A percentile compares a stretch with the other conserved stretches of the same genome.
phyloP scores from a whole-genome alignment of 2,113 vertebrate genomes.

The Canis aureus region DNA sequence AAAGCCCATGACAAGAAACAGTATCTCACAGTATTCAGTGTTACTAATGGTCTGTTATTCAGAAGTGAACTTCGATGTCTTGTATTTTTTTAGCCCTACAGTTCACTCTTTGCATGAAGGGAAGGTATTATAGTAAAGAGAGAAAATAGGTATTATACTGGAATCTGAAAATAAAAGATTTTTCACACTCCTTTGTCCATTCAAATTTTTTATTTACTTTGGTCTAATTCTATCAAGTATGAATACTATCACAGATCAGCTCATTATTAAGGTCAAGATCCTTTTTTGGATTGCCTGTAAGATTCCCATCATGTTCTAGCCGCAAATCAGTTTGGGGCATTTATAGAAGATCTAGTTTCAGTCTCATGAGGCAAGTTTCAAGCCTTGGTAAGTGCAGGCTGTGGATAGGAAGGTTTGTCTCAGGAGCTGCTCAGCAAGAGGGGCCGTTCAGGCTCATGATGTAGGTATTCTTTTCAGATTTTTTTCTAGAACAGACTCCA shows the following conservation, averaged over 20 bases:
- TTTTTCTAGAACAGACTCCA: not conserved
- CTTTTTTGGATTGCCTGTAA: not conserved
- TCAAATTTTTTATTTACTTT: slow-evolving; percentile 33
- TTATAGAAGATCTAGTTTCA: not conserved
- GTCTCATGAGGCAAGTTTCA: not conserved
- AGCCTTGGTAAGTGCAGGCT: not conserved
- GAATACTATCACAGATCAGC: not conserved
- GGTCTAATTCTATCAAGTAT: not conserved
- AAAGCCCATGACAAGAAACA: slow-evolving; percentile 2
- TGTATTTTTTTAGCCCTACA: not conserved
- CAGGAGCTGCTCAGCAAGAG: not conserved
- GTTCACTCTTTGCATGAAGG: not conserved
- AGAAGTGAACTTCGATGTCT: not conserved
- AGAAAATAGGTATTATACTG: not conserved
- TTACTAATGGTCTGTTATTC: slow-evolving; percentile 1
- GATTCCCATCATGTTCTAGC: not conserved
- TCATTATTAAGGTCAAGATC: not conserved
- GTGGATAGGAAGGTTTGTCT: slow-evolving; percentile 5
- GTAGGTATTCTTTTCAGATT: not conserved
- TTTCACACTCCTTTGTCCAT: not conserved
- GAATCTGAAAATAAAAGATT: not conserved
- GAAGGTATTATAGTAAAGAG: not conserved
- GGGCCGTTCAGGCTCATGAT: not conserved
- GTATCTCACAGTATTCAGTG: not conserved
- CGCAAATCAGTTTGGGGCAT: not conserved